These are phyloP conservation scores for Drosophila parvula DNA, from an alignment of 1,140 invertebrate species.

Conservation along the genomic window DNA sequence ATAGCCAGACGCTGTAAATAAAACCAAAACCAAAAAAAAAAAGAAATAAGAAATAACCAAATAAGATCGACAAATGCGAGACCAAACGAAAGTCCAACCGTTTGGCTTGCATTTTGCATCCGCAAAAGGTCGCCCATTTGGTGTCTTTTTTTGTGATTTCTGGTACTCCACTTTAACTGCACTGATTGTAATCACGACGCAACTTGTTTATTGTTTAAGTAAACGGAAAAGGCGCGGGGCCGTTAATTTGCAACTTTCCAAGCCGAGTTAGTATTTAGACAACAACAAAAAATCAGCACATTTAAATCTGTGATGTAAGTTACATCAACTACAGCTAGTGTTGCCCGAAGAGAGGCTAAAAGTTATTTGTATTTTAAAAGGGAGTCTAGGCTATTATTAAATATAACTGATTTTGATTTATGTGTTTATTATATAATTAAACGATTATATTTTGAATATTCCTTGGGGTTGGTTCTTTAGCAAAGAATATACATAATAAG, in stretches of 20 bases:
- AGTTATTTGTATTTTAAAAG: not conserved
- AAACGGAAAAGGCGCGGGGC: not conserved
- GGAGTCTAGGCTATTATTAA: not conserved
- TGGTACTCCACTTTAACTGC: conserved; percentile 9
- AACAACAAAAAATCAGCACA: not conserved
- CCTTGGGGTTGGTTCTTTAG: too few relatives aligned
- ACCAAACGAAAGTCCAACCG: conserved; percentile 10
- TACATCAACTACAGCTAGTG: not conserved
- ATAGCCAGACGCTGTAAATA: not conserved
- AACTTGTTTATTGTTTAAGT: conserved; percentile 27
- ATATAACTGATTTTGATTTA: too few relatives aligned
- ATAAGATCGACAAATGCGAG: not conserved
- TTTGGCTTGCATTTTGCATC: conserved; percentile 18
- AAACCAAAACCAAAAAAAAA: not conserved
- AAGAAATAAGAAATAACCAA: not conserved
- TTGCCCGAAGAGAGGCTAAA: too few relatives aligned
- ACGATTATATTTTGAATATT: too few relatives aligned
- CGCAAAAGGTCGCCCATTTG: conserved; percentile 25
- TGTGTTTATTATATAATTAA: too few relatives aligned
- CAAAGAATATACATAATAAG: too few relatives aligned
- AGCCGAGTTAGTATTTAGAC: not conserved
- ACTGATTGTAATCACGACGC: conserved; percentile 22
- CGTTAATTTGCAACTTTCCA: conserved; percentile 6
- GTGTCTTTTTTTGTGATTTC: conserved; percentile 4
- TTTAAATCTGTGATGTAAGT: not conserved